Evolutionary conservation across 2,113 vertebrate genomes (phyloP).

Genomic region (Podarcis raffonei): DNA sequence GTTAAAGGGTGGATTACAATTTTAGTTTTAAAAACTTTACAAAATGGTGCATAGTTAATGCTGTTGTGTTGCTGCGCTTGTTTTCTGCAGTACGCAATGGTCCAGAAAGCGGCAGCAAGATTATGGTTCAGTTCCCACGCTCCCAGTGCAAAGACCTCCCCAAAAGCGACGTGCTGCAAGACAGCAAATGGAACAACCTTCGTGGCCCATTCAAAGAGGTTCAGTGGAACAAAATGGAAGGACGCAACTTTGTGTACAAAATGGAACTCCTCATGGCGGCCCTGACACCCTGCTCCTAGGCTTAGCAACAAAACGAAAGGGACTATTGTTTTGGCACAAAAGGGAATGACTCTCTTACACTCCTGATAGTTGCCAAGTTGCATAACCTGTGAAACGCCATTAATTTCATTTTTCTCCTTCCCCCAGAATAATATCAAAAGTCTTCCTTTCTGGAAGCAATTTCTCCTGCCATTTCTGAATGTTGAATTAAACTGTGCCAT

Average conservation of each 20-base stretch:
- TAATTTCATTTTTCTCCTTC: not conserved
- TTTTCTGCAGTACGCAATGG: conserved; percentile 88
- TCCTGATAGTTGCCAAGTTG: not conserved
- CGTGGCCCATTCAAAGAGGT: conserved; percentile 92
- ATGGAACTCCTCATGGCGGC: conserved; percentile 99
- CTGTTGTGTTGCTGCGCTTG: not conserved
- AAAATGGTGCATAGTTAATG: no score
- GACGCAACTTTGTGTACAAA: conserved; percentile 97
- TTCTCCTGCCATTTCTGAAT: not conserved
- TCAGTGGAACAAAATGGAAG: conserved; percentile 97
- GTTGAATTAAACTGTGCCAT: not conserved
- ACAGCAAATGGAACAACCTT: conserved; percentile 93
- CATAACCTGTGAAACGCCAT: not conserved
- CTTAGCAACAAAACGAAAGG: accelerated
- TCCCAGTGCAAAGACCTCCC: conserved; percentile 92
- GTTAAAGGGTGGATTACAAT: no score
- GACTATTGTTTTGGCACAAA: not conserved
- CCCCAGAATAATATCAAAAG: not conserved
- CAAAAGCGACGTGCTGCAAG: conserved; percentile 91
- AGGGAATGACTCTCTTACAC: not conserved
- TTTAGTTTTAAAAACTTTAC: no score
- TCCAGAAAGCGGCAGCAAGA: conserved; percentile 93
- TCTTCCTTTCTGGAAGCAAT: not conserved
- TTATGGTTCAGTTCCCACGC: conserved; percentile 94
- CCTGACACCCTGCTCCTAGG: conserved; percentile 84